Conservation (phyloP, 2,113 vertebrate species). For the Chinchilla lanigera region DNA sequence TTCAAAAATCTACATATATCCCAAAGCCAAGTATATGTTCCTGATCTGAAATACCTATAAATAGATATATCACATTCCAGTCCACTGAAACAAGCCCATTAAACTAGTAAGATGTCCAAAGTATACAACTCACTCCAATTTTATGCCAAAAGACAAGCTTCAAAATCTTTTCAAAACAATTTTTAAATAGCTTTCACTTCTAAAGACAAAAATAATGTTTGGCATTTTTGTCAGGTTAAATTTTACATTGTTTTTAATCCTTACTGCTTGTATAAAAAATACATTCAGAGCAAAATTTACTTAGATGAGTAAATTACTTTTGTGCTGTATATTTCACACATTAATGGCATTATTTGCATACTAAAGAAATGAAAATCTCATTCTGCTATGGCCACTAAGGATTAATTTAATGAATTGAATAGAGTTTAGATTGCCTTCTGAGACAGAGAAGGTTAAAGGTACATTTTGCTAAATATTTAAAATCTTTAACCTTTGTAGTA, state of each 20-base stretch:
- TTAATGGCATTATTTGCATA: slow-evolving; percentile 84
- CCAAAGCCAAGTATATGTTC: background rate
- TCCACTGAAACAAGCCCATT: background rate
- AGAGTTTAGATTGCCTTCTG: slow-evolving; percentile 82
- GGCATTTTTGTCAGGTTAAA: slow-evolving; percentile 57
- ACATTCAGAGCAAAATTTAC: slow-evolving; percentile 68
- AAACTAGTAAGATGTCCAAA: background rate
- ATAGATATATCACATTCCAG: background rate
- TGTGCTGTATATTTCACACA: slow-evolving; percentile 79
- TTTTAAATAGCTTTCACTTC: slow-evolving; percentile 55
- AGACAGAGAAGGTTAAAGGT: slow-evolving; percentile 85
- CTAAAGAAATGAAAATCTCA: slow-evolving; percentile 84
- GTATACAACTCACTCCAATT: background rate
- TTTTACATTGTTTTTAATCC: slow-evolving; percentile 65
- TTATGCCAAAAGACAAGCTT: background rate
- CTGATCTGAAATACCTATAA: background rate
- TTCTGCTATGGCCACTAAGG: slow-evolving; percentile 83
- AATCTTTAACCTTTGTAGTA: slow-evolving; percentile 81
- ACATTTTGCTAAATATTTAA: slow-evolving; percentile 88
- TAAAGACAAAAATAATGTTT: slow-evolving; percentile 52
- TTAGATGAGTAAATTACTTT: slow-evolving; percentile 69
- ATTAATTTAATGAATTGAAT: slow-evolving; percentile 87
- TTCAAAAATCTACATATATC: background rate
- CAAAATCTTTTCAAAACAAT: slow-evolving; percentile 11
- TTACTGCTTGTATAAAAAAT: slow-evolving; percentile 39